Base-by-base conservation (phyloP, 1,140 invertebrate species). In the Palaemon carinicauda region DNA sequence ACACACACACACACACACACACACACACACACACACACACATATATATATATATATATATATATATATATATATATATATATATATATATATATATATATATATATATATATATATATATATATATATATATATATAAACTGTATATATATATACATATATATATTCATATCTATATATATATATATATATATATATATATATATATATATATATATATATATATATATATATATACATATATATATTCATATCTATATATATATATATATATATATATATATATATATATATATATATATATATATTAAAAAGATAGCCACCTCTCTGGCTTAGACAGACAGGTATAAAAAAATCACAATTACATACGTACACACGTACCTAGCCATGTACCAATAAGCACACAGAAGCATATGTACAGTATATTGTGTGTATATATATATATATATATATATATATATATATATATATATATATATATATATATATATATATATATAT, bases 1-100 rank as follows among this genome's bases (percentile, higher is more conserved):
- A 80, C 53, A 80, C 78, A 80, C 52, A 56, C 78, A 56, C 78
- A 56, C 78, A 80, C 78, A 54, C 78, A 80, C 78, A 80, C 51
- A 80, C 51, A 80, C 51, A 79, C 41, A 79, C 41, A 79, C 5
- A 54, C 17, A 52, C 10, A 51, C 31, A 51, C 9, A n/a, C n/a
- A 78, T 27, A 41, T 27, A 50, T 41, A 7, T 33, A 27, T 52
- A 41, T 21, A 52, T 14, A 27, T 7, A 50, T 33, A n/a, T n/a
- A 60, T 60, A 60, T n/a, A 14, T 27, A 60, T 60, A 60, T 60
- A 60, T 27, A 60, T 12, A 60, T 12, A 60, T 7, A 60, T 12
- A 15, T 12, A 12, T 27, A 12, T 60, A 12, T 60, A 60, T 7
- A 60, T 12, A 60, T 60, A 60, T 24, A 60, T 60, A 60, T 60